Conservation (phyloP, 2,888 invertebrate species). For the Byasa hedistus region DNA sequence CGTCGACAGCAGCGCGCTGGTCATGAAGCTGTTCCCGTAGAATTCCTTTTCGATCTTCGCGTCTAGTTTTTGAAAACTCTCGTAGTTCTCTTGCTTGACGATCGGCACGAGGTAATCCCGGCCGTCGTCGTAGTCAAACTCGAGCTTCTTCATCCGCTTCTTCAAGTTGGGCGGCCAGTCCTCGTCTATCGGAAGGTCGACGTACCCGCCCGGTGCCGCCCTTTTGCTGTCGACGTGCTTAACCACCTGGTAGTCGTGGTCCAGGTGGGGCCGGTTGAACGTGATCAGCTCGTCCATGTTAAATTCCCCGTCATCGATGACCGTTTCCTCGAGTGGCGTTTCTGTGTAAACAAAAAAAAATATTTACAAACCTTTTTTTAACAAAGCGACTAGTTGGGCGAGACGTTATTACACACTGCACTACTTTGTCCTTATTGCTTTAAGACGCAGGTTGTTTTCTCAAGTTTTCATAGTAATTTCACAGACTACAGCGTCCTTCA, state of each 20-base stretch:
- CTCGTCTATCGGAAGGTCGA: constrained; percentile 80
- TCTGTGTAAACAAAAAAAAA: constrained; percentile 44
- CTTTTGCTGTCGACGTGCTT: constrained; percentile 54
- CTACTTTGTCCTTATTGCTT: too few relatives aligned
- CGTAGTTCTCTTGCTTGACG: constrained; percentile 68
- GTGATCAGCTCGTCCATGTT: constrained; percentile 82
- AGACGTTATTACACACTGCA: too few relatives aligned
- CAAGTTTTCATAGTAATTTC: too few relatives aligned
- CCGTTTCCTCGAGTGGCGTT: constrained; percentile 69
- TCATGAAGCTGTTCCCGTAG: constrained; percentile 49
- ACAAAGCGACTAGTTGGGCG: too few relatives aligned
- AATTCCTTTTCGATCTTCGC: constrained; percentile 50
- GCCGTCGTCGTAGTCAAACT: constrained; percentile 69
- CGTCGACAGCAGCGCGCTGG: constrained; percentile 60
- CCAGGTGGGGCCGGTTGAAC: constrained; percentile 73
- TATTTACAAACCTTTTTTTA: too few relatives aligned
- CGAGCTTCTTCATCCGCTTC: constrained; percentile 69
- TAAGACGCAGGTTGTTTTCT: too few relatives aligned
- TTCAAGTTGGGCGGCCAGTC: constrained; percentile 80
- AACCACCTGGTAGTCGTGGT: constrained; percentile 75
- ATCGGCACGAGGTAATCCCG: constrained; percentile 64
- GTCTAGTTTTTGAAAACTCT: constrained; percentile 54
- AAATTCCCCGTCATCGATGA: constrained; percentile 79
- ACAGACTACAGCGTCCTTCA: too few relatives aligned
- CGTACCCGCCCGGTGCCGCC: constrained; percentile 65